These are phyloP conservation scores for Actinia tenebrosa DNA, from an alignment of 64 coral and sea anemone species.

Conservation along the genomic window DNA sequence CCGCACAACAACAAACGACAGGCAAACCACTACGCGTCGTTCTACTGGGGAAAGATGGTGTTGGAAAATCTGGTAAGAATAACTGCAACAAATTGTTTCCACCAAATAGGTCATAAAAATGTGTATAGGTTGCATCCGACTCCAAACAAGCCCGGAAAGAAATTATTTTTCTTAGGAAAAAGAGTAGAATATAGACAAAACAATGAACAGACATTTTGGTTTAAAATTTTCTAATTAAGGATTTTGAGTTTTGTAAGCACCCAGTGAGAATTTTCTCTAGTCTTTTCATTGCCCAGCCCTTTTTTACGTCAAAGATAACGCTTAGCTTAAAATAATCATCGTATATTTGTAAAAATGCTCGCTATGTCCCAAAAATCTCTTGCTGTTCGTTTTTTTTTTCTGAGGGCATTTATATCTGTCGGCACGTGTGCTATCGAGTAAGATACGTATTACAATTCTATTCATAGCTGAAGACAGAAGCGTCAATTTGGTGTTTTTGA, in stretches of 20 bases:
- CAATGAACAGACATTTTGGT: neutral
- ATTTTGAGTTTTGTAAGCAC: neutral
- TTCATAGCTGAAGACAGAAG: conserved; percentile 3
- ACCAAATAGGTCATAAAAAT: neutral
- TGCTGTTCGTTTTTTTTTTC: neutral
- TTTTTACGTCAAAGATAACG: neutral
- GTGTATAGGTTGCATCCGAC: neutral
- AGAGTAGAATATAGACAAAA: neutral
- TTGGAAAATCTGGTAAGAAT: conserved; percentile 25
- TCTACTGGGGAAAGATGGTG: conserved; percentile 19
- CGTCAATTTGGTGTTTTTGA: neutral
- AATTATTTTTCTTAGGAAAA: neutral
- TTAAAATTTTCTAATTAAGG: neutral
- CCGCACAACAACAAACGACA: neutral
- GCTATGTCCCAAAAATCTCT: neutral
- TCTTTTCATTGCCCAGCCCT: neutral
- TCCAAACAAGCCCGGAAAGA: neutral
- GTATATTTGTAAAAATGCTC: neutral
- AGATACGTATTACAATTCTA: neutral
- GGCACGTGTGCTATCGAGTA: neutral
- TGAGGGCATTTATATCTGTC: neutral
- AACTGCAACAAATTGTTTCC: neutral
- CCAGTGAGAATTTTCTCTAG: neutral
- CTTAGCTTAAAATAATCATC: neutral
- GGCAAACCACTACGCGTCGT: conserved; percentile 16